These are phyloP conservation scores for Amblyteles armatorius DNA, from an alignment of 2,888 invertebrate genomes.

Conservation along the genomic window DNA sequence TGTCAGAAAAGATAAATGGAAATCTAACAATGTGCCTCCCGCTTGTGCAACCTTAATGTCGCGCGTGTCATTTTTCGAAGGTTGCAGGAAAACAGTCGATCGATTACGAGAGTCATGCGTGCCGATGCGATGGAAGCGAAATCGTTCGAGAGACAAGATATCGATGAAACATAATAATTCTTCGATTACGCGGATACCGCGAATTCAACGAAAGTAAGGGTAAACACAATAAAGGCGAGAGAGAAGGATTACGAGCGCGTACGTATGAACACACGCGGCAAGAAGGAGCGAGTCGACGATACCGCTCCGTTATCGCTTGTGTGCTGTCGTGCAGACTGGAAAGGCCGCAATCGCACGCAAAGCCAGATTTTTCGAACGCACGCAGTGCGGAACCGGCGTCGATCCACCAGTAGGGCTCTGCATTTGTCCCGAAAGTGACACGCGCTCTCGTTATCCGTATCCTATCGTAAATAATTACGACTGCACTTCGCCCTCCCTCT, in stretches of 20 bases:
- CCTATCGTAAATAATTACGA: slow-evolving; percentile 5
- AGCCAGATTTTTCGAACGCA: slow-evolving; percentile 9
- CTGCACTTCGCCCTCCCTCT: not conserved
- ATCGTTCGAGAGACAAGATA: not conserved
- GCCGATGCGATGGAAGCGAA: not conserved
- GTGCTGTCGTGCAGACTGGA: not conserved
- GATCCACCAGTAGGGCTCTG: slow-evolving; percentile 7
- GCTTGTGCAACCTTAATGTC: not conserved
- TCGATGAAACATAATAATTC: not conserved
- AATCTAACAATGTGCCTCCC: too few species aligned
- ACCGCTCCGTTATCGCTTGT: slow-evolving; percentile 1
- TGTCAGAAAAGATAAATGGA: too few species aligned
- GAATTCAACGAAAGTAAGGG: not conserved
- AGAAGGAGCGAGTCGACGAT: slow-evolving; percentile 2
- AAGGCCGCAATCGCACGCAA: slow-evolving; percentile 8
- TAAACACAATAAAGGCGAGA: not conserved
- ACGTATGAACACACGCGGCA: not conserved
- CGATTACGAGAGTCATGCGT: not conserved
- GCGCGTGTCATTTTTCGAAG: not conserved
- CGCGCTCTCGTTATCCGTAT: slow-evolving; percentile 15
- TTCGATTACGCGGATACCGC: not conserved
- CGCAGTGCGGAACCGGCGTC: not conserved
- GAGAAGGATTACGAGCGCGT: not conserved
- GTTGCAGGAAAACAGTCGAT: not conserved
- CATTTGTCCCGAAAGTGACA: slow-evolving; percentile 27